phyloP scores from a whole-genome alignment of 2,113 vertebrate species.

The Garra rufa region DNA sequence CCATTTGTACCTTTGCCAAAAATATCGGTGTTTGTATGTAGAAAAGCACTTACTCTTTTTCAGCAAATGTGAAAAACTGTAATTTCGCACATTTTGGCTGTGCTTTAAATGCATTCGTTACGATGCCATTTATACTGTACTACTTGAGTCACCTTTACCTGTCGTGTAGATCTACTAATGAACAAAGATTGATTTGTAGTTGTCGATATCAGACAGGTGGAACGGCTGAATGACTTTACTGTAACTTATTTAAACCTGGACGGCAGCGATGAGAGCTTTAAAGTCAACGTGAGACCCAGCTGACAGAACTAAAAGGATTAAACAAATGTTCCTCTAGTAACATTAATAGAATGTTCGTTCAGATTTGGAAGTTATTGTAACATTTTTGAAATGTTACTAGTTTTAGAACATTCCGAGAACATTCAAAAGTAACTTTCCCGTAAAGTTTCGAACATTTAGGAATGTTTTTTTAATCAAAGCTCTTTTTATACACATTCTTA shows the following conservation, averaged over 20 bases:
- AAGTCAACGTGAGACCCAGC: not conserved
- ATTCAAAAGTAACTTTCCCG: too few species aligned
- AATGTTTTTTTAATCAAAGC: too few species aligned
- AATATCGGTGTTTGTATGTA: slow-evolving; percentile 71
- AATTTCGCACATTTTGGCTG: slow-evolving; percentile 53
- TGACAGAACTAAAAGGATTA: too few species aligned
- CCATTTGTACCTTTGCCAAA: slow-evolving; percentile 66
- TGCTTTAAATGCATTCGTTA: slow-evolving; percentile 65
- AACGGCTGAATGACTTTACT: slow-evolving; percentile 43
- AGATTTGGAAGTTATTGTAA: too few species aligned
- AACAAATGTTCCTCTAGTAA: too few species aligned
- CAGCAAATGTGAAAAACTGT: slow-evolving; percentile 59
- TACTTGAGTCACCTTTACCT: slow-evolving; percentile 60
- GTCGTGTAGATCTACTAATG: slow-evolving; percentile 51
- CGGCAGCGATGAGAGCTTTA: not conserved
- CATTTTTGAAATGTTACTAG: too few species aligned
- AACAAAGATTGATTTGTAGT: slow-evolving; percentile 61
- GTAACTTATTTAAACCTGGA: not conserved
- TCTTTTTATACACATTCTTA: too few species aligned
- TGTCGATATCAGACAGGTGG: slow-evolving; percentile 60
- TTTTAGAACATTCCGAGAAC: too few species aligned
- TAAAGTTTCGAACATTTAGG: too few species aligned
- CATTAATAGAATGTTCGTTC: not conserved
- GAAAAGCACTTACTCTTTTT: slow-evolving; percentile 71
- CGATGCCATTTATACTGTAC: slow-evolving; percentile 56